Percentiles rank a stretch among this genome's conserved stretches.
phyloP scores from a whole-genome alignment of 2,888 invertebrate genomes.

The Rhingia campestris region DNA sequence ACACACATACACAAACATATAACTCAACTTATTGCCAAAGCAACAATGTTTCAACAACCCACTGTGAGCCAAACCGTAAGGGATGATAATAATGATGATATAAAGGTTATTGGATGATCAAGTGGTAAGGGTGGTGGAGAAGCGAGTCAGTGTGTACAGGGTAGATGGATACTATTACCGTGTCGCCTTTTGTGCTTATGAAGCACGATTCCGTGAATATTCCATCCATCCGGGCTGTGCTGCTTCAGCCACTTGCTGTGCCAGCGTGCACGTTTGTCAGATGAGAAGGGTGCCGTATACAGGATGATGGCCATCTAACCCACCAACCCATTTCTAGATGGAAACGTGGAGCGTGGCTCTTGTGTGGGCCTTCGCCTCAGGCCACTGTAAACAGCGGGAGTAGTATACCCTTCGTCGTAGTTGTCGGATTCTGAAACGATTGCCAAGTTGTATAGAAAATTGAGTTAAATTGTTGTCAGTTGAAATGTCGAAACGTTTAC shows the following conservation, averaged over 20 bases:
- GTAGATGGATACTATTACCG: constrained; percentile 63
- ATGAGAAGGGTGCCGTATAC: constrained; percentile 17
- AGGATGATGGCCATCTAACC: constrained; percentile 7
- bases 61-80: constrained; percentile 66
- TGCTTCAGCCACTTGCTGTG: constrained; percentile 24
- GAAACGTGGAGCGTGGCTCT: constrained; percentile 36
- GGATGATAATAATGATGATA: constrained; percentile 74
- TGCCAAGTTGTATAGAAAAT: constrained; percentile 77
- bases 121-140: constrained; percentile 53
- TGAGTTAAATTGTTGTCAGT: constrained; percentile 81
- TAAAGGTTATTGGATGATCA: constrained; percentile 74
- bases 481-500: constrained; percentile 77
- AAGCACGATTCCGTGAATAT: constrained; percentile 73
- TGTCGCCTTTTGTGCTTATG: constrained; percentile 71
- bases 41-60: constrained; percentile 70
- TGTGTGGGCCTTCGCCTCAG: constrained; percentile 39
- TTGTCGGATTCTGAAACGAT: constrained; percentile 65
- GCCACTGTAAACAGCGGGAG: constrained; percentile 53
- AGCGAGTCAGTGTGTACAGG: background rate
- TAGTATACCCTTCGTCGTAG: constrained; percentile 22
- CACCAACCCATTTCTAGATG: background rate
- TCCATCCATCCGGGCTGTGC: constrained; percentile 57
- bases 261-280: constrained; percentile 62
- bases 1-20: constrained; percentile 14
- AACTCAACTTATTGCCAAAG: constrained; percentile 66